These are phyloP conservation scores for Drosophila aldrichi DNA, from an alignment of 2,888 invertebrate genomes.

Conservation along the genomic window DNA sequence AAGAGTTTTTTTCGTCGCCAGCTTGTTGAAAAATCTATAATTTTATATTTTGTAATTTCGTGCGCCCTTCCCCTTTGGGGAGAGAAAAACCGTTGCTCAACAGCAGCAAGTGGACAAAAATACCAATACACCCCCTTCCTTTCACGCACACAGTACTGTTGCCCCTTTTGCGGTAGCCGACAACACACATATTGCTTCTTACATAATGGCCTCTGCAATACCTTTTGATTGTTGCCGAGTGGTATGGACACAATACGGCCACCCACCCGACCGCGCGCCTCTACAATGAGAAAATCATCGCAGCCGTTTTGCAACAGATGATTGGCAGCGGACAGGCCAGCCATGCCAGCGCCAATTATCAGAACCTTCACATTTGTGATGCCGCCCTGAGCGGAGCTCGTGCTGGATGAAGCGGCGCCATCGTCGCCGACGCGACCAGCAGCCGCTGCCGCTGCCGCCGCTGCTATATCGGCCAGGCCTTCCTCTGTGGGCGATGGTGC, in stretches of 20 bases:
- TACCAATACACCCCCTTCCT: slow-evolving; percentile 15
- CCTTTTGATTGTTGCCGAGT: slow-evolving; percentile 87
- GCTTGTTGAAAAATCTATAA: slow-evolving; percentile 63
- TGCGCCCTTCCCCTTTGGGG: not conserved
- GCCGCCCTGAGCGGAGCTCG: slow-evolving; percentile 25
- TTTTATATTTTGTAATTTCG: slow-evolving; percentile 29
- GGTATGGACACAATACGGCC: slow-evolving; percentile 92
- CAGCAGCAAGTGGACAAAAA: slow-evolving; percentile 28
- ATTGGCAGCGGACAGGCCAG: slow-evolving; percentile 94
- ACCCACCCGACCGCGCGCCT: slow-evolving; percentile 92
- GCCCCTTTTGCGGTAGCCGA: not conserved
- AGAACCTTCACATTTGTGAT: slow-evolving; percentile 88
- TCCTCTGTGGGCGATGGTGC: slow-evolving; percentile 81
- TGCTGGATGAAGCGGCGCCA: slow-evolving; percentile 38
- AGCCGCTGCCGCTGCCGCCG: slow-evolving; percentile 27
- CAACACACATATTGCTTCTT: slow-evolving; percentile 56
- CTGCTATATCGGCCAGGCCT: slow-evolving; percentile 49
- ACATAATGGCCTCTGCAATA: slow-evolving; percentile 65
- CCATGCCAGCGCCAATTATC: slow-evolving; percentile 93
- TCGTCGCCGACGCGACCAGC: slow-evolving; percentile 32
- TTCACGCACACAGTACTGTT: not conserved
- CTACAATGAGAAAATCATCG: slow-evolving; percentile 92
- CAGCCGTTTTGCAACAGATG: slow-evolving; percentile 92
- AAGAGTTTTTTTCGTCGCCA: not conserved
- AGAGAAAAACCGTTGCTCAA: slow-evolving; percentile 18